Evolutionary conservation across 2,888 invertebrate species (phyloP).

Genomic region (Criorhina ranunculi): DNA sequence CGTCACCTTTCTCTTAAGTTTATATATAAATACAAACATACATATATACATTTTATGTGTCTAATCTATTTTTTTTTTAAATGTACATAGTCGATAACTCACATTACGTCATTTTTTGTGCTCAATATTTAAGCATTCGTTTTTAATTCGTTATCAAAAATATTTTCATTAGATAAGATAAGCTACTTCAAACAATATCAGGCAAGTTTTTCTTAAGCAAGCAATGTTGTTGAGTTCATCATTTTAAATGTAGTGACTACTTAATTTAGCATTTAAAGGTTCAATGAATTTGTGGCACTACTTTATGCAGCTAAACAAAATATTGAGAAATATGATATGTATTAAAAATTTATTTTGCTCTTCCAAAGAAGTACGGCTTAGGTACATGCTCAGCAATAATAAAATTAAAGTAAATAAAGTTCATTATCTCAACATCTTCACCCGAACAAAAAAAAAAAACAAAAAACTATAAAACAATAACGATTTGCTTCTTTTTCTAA

Average conservation of each 20-base stretch:
- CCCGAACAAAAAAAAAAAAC: neutral
- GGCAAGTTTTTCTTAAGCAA: constrained; percentile 2
- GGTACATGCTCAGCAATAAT: neutral
- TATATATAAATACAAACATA: too few species aligned
- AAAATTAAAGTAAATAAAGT: neutral
- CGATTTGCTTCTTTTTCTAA: neutral
- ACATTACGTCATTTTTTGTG: constrained; percentile 26
- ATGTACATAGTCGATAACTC: neutral
- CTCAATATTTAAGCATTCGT: neutral
- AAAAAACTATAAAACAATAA: neutral
- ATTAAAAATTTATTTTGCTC: neutral
- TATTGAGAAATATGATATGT: neutral
- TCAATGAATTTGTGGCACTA: constrained; percentile 1
- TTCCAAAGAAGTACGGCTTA: neutral
- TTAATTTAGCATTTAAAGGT: neutral
- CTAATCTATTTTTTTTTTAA: neutral
- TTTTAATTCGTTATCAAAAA: constrained; percentile 32
- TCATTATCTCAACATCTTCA: constrained; percentile 1
- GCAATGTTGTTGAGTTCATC: neutral
- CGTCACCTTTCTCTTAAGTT: too few species aligned
- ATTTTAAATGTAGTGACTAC: constrained; percentile 1
- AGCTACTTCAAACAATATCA: constrained; percentile 22
- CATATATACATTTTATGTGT: neutral
- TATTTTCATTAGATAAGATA: constrained; percentile 49
- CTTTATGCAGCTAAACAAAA: neutral